Evolutionary conservation across 1,140 invertebrate genomes (phyloP), one percentile per base, ranked within the genome.

Genomic region (Pseudomyrmex pallidus): DNA sequence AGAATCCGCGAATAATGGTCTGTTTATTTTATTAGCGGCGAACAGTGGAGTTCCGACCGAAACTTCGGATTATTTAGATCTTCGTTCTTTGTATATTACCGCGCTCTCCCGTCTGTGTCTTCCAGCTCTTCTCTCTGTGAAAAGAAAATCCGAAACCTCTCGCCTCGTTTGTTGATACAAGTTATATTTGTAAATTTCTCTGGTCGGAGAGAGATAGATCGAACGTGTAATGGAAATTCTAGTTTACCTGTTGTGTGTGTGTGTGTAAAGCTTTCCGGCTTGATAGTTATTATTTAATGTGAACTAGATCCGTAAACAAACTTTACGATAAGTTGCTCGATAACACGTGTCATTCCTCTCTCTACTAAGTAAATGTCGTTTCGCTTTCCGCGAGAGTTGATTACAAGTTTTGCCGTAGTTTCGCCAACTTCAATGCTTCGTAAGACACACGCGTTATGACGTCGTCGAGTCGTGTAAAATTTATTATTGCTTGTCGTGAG

Each of bases 1-100:
- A 35, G 35, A 73, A 82, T 76, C 82, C 80, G 78, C 63, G 72
- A 76, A 91, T 91, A 92, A 93, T 91, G 74, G 91, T 85, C 80
- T 93, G 90, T 93, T 93, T 92, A 93, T 92, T 92, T 93, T 91
- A 91, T 90, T 90, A 91, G 89, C 61, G 87, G 83, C 82, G 57
- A 90, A 90, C 88, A 48, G 44, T 78, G 70, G 54, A 22, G 15
- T 7, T n/a, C 25, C 54, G 70, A 70, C 64, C 15, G 54, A 70
- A 61, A 59, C 20, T 68, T 12, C 15, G 57, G 66, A 78, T 78
- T 78, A 78, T 78, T 78, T 57, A 68, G 67, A 77, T 67, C 25
- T n/a, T 35, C 20, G 22, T 74, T 74, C n/a, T 5, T 1, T n/a
- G 35, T 13, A 57, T 13, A n/a, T 13, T 0, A 2, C 1, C 2